A percentile compares a stretch with the other conserved stretches of the same genome.
phyloP scores from a whole-genome alignment of 2,113 vertebrate species.

The Alligator sinensis region DNA sequence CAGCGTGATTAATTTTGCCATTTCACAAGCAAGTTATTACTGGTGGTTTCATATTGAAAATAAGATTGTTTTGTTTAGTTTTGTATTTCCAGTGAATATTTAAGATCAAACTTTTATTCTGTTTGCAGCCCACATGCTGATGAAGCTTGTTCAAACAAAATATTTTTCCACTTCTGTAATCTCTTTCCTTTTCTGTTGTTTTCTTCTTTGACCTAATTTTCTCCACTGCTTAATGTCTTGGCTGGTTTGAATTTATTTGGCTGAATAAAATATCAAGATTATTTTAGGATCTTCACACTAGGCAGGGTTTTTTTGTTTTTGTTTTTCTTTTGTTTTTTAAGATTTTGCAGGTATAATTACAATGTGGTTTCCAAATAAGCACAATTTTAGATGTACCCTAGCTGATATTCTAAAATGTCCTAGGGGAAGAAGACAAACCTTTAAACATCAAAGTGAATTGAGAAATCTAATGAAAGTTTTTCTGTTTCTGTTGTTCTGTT shows the following conservation, averaged over 20 bases:
- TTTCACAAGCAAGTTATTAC: background rate
- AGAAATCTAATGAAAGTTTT: conserved; percentile 2
- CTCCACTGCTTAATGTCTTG: background rate
- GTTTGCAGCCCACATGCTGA: background rate
- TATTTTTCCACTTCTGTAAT: background rate
- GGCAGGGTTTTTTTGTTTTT: background rate
- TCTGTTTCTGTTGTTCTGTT: background rate
- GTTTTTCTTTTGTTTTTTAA: background rate
- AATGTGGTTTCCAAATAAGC: conserved; percentile 6
- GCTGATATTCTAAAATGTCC: background rate
- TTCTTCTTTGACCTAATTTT: background rate
- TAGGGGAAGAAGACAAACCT: conserved; percentile 15
- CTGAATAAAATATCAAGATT: background rate
- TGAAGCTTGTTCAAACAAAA: background rate
- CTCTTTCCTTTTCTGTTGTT: background rate
- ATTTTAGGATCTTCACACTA: conserved; percentile 8
- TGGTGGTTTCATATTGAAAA: background rate
- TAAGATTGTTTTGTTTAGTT: background rate
- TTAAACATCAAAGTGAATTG: conserved; percentile 46
- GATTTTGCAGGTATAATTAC: background rate
- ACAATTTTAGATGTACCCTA: background rate
- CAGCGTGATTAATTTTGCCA: background rate
- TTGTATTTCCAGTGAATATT: background rate
- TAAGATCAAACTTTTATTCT: background rate
- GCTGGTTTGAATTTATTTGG: background rate